A percentile compares a stretch with the other conserved stretches of the same genome.
Evolutionary conservation across 1,140 invertebrate genomes (phyloP).

Genomic region (Holotrichia oblita): DNA sequence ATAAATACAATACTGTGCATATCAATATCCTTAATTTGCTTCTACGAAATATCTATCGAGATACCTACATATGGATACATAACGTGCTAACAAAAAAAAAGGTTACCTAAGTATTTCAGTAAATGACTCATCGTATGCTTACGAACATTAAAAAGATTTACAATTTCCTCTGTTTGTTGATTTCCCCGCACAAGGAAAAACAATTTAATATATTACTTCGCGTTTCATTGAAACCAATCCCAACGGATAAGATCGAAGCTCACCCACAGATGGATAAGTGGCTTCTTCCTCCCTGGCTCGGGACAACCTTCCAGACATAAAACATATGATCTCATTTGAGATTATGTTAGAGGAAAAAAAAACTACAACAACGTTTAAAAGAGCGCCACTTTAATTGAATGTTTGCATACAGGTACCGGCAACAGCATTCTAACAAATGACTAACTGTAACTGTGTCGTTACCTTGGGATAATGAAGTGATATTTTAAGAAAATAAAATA

Average conservation of each 20-base stretch:
- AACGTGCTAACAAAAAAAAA: background rate
- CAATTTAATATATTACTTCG: background rate
- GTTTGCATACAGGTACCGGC: too few relatives aligned
- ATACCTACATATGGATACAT: background rate
- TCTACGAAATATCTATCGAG: too few relatives aligned
- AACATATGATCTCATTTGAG: background rate
- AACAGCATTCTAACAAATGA: conserved; percentile 6
- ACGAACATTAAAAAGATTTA: background rate
- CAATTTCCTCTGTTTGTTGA: conserved; percentile 7
- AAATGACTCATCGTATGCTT: background rate
- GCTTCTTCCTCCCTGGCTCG: conserved; percentile 3
- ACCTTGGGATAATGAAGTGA: conserved; percentile 1
- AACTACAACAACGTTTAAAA: too few relatives aligned
- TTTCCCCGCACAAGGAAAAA: background rate
- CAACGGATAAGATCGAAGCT: too few relatives aligned
- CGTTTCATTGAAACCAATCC: background rate
- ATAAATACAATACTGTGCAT: too few relatives aligned
- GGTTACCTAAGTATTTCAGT: too few relatives aligned
- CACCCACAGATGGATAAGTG: too few relatives aligned
- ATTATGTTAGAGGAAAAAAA: background rate
- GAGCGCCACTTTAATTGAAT: too few relatives aligned
- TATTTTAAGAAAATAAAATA: background rate
- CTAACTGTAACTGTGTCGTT: background rate
- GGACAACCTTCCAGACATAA: background rate
- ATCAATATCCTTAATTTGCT: background rate